Base-by-base conservation (phyloP, 2,113 vertebrate genomes). In the Odocoileus virginianus region DNA sequence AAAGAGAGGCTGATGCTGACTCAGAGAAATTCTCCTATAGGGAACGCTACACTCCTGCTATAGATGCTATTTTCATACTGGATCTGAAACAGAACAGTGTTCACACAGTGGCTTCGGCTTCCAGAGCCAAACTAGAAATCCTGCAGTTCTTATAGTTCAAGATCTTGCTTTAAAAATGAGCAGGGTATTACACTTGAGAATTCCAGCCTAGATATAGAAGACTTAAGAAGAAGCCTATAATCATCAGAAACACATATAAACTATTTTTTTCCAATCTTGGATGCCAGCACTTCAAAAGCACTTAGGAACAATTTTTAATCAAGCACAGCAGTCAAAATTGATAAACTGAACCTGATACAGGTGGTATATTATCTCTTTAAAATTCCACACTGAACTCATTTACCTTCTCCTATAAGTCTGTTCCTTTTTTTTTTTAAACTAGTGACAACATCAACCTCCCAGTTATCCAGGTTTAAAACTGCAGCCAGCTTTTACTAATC, bases 191-290 rank as follows among this genome's bases (percentile, higher is more conserved):
- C 25, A 33, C 64, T 58, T 84, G 92, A 78, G 74, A 84, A 93
- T 76, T 83, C 25, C 10, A 91, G 78, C 40, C 54, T 93, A 33
- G 83, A 92, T 78, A 30, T 76, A n/a, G 28, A 23, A 89, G 57
- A 71, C 9, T 36, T 71, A 88, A 67, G 47, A 74, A 95, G 81
- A 84, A 84, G 58, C 15, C 21, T 50, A 25, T 43, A 76, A 50
- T 55, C 19, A 95, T 92, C 64, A 94, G 78, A 93, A 91, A 95
- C 57, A 94, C 57, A 96, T 82, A 50, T 36, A 81, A 81, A n/a
- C 17, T 45, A 28, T 81, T 85, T 97, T 87, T 86, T 30, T 1
- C n/a, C 28, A 60, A 89, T 87, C 3, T 14, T 60, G 23, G 52
- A 91, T 57, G n/a, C 33, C 12, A 84, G 55, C 52, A 54, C 58